Percentiles rank a stretch among this genome's conserved stretches.
These are phyloP conservation scores for Trematomus loennbergii DNA, from an alignment of 2,113 vertebrate species.

Conservation along the genomic window DNA sequence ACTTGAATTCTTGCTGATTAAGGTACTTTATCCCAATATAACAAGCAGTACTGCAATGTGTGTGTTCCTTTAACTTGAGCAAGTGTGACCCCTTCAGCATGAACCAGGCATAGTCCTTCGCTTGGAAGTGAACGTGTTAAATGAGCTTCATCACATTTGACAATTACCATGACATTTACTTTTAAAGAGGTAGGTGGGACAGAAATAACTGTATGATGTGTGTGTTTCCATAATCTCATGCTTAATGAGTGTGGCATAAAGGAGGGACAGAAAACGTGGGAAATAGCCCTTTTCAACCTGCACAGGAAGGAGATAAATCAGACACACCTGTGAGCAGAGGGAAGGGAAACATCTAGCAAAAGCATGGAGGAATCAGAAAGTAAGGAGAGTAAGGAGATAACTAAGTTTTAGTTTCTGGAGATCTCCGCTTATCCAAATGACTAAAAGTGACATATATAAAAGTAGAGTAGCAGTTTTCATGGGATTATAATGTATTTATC, in stretches of 20 bases:
- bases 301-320: background rate
- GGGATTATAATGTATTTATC: background rate
- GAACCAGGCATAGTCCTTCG: constrained; percentile 27
- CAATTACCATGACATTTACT: background rate
- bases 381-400: too few species aligned
- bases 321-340: background rate
- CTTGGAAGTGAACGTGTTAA: background rate
- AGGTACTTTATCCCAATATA: background rate
- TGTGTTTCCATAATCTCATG: background rate
- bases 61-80: constrained; percentile 49
- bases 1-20: constrained; percentile 16
- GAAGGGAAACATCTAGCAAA: background rate
- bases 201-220: background rate
- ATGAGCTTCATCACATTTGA: background rate
- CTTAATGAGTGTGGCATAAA: background rate
- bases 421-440: background rate
- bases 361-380: background rate
- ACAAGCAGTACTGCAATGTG: constrained; percentile 8
- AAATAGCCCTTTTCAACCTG: background rate
- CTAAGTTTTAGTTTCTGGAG: background rate
- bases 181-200: background rate
- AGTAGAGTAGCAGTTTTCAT: too few species aligned
- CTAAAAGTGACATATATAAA: too few species aligned
- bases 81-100: constrained; percentile 76
- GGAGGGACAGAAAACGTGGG: background rate